Evolutionary conservation across 2,888 invertebrate species (phyloP).

Genomic region (Trissolcus japonicus): DNA sequence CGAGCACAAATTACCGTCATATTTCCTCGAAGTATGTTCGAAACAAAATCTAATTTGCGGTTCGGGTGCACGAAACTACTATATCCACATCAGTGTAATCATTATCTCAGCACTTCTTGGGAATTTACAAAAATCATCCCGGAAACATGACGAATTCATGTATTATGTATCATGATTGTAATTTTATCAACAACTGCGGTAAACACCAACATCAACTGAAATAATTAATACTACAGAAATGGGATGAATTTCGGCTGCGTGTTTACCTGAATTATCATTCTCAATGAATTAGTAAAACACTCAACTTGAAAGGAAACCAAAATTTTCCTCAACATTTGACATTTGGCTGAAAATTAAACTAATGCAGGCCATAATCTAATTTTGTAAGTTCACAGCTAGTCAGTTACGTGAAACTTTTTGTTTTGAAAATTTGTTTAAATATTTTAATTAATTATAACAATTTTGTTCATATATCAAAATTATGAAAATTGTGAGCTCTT

Average conservation of each 20-base stretch:
- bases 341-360: too few relatives aligned
- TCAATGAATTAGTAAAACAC: too few relatives aligned
- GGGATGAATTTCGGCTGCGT: neutral
- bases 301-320: too few relatives aligned
- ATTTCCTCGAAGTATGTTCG: neutral
- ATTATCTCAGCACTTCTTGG: neutral
- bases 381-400: too few relatives aligned
- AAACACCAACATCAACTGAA: neutral
- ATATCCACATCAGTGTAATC: neutral
- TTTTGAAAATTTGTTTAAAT: too few relatives aligned
- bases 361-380: too few relatives aligned
- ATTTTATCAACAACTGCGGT: neutral
- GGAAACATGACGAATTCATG: neutral
- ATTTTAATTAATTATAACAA: too few relatives aligned
- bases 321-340: too few relatives aligned
- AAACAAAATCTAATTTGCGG: conserved; percentile 2
- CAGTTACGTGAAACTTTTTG: too few relatives aligned
- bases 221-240: neutral
- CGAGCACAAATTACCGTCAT: neutral
- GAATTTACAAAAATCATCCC: neutral
- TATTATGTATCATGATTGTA: neutral
- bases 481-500: too few relatives aligned
- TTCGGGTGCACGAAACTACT: neutral
- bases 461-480: too few relatives aligned
- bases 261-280: neutral